phyloP scores from a whole-genome alignment of 2,797 vertebrate species.

The Lepilemur ruficaudatus region DNA sequence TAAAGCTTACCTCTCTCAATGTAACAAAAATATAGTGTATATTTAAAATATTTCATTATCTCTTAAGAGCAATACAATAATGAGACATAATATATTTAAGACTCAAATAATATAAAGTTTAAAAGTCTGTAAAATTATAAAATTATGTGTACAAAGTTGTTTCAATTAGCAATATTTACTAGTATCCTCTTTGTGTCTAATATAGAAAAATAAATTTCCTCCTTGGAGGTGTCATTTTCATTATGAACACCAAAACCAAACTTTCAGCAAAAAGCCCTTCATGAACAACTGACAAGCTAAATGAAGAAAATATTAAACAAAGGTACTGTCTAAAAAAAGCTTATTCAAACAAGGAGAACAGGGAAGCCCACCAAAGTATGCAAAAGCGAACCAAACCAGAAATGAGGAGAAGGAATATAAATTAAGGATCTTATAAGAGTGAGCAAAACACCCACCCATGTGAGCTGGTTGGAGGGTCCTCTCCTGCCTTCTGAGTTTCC shows the following conservation, averaged over 20 bases:
- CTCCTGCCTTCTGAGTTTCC: neutral
- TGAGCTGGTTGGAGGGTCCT: neutral
- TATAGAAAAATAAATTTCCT: neutral
- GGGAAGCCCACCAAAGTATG: neutral
- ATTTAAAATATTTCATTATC: constrained; percentile 6
- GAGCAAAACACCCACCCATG: neutral
- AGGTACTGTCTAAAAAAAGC: neutral
- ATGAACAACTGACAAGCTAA: neutral
- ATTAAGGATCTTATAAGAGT: neutral
- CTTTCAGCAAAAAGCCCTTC: neutral
- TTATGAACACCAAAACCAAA: neutral
- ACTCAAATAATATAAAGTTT: neutral
- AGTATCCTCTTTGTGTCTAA: neutral
- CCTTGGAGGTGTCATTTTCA: neutral
- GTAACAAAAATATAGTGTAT: neutral
- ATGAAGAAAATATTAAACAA: neutral
- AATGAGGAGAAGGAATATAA: neutral
- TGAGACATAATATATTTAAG: neutral
- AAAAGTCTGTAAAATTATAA: constrained; percentile 6
- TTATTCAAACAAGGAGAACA: neutral
- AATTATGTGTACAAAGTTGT: neutral
- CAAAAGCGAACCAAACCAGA: neutral
- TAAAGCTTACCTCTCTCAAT: neutral
- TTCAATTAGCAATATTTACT: neutral
- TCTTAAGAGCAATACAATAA: neutral